phyloP scores from a whole-genome alignment of 2,113 vertebrate genomes.

The Odocoileus hemionus region DNA sequence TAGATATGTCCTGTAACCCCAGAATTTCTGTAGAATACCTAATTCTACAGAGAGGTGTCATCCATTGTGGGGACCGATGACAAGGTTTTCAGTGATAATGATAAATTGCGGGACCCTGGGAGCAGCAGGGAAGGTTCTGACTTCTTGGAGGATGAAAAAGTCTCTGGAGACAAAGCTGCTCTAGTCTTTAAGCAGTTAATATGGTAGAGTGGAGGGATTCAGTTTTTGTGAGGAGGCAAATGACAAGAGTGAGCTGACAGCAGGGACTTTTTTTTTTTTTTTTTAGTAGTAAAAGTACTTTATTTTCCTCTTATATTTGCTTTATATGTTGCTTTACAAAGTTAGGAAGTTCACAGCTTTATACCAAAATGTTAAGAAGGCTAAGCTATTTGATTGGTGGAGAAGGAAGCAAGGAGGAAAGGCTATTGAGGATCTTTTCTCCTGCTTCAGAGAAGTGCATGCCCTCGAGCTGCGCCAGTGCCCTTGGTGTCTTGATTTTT shows the following conservation, averaged over 20 bases:
- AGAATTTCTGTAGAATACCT: background rate
- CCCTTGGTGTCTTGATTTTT: too few relatives aligned
- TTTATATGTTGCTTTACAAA: slow-evolving; percentile 71
- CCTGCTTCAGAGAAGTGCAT: too few relatives aligned
- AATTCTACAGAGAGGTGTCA: background rate
- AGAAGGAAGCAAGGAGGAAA: too few relatives aligned
- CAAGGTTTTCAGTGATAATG: background rate
- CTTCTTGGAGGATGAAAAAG: background rate
- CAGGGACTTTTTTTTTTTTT: background rate
- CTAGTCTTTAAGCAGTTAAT: background rate
- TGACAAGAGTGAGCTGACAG: background rate
- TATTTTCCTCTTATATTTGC: slow-evolving; percentile 76
- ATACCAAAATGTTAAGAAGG: slow-evolving; percentile 76
- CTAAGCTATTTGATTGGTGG: slow-evolving; percentile 40
- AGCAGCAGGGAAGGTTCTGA: background rate
- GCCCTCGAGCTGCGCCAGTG: too few relatives aligned
- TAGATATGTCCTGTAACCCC: background rate
- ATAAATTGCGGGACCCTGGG: background rate
- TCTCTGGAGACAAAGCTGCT: background rate
- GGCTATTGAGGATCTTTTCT: too few relatives aligned
- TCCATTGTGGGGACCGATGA: background rate
- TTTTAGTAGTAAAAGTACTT: slow-evolving; percentile 75
- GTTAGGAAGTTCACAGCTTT: slow-evolving; percentile 78
- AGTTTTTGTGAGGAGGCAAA: background rate
- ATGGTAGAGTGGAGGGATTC: background rate